Percentiles rank a stretch among this genome's conserved stretches.
These are phyloP conservation scores for Apodemia duryi DNA, from an alignment of 2,888 invertebrate genomes.

Conservation along the genomic window DNA sequence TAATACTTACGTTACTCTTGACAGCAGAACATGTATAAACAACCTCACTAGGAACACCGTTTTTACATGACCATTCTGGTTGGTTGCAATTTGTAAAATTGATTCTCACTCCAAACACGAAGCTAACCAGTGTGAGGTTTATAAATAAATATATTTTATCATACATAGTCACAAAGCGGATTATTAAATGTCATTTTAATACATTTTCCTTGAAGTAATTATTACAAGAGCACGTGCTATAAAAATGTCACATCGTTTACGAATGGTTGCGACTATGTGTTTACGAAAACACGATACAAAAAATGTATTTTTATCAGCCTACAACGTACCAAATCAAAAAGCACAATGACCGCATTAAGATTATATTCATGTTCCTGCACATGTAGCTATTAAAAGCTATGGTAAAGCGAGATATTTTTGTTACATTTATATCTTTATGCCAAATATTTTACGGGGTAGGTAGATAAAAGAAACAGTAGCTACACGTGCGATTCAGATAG, in stretches of 20 bases:
- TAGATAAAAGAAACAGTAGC: too few relatives aligned
- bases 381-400: too few relatives aligned
- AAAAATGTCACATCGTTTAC: slow-evolving; percentile 47
- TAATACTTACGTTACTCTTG: slow-evolving; percentile 55
- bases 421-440: too few relatives aligned
- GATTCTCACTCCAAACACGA: slow-evolving; percentile 49
- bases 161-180: slow-evolving; percentile 37
- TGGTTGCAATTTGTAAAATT: slow-evolving; percentile 64
- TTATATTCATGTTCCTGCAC: too few relatives aligned
- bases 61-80: slow-evolving; percentile 65
- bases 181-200: slow-evolving; percentile 34
- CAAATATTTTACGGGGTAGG: too few relatives aligned
- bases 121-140: slow-evolving; percentile 35
- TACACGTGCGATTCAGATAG: too few relatives aligned
- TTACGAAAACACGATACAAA: slow-evolving; percentile 36
- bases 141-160: slow-evolving; percentile 34
- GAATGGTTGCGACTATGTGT: slow-evolving; percentile 55
- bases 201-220: slow-evolving; percentile 36
- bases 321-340: too few relatives aligned
- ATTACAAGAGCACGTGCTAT: slow-evolving; percentile 31
- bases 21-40: slow-evolving; percentile 53
- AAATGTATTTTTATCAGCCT: too few relatives aligned
- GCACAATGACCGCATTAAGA: too few relatives aligned
- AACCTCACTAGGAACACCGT: slow-evolving; percentile 52
- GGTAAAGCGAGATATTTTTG: too few relatives aligned